Percentiles rank a stretch among this genome's conserved stretches.
phyloP scores from a whole-genome alignment of 2,888 invertebrate species.

The Gnatocerus cornutus region DNA sequence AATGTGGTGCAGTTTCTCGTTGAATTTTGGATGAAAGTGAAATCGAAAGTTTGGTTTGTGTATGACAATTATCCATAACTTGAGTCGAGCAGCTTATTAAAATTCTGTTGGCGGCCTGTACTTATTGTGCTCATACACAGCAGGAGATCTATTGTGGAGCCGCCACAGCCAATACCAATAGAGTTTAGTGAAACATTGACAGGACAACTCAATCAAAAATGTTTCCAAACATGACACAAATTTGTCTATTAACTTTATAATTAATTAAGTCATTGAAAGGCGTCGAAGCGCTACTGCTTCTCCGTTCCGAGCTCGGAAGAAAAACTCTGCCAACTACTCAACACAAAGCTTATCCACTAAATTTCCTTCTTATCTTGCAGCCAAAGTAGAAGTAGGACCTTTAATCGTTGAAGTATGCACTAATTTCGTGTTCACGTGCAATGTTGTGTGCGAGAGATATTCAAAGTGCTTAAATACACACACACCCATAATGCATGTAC shows the following conservation, averaged over 20 bases:
- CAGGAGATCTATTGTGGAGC: slow-evolving; percentile 44
- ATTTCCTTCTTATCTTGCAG: slow-evolving; percentile 36
- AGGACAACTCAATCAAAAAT: slow-evolving; percentile 51
- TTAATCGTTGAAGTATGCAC: slow-evolving; percentile 36
- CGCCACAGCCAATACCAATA: slow-evolving; percentile 32
- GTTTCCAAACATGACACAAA: slow-evolving; percentile 48
- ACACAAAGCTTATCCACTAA: slow-evolving; percentile 30
- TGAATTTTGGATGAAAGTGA: too few relatives aligned
- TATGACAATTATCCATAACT: too few relatives aligned
- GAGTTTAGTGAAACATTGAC: slow-evolving; percentile 39
- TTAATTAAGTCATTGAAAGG: slow-evolving; percentile 31
- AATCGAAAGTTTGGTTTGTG: too few relatives aligned
- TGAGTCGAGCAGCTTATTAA: slow-evolving; percentile 10
- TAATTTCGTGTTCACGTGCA: slow-evolving; percentile 49
- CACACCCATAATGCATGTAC: slow-evolving; percentile 53
- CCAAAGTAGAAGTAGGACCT: slow-evolving; percentile 24
- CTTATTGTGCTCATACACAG: slow-evolving; percentile 40
- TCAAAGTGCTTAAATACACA: slow-evolving; percentile 35
- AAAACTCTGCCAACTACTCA: slow-evolving; percentile 38
- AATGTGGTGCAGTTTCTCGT: too few relatives aligned
- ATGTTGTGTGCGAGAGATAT: slow-evolving; percentile 39
- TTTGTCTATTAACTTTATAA: slow-evolving; percentile 46
- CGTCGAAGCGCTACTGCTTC: slow-evolving; percentile 21
- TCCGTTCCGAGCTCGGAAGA: slow-evolving; percentile 36
- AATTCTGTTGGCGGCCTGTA: slow-evolving; percentile 43